Evolutionary conservation across 1,140 invertebrate species (phyloP), one percentile per base, ranked within the genome.

Genomic region (Laupala kohalensis): DNA sequence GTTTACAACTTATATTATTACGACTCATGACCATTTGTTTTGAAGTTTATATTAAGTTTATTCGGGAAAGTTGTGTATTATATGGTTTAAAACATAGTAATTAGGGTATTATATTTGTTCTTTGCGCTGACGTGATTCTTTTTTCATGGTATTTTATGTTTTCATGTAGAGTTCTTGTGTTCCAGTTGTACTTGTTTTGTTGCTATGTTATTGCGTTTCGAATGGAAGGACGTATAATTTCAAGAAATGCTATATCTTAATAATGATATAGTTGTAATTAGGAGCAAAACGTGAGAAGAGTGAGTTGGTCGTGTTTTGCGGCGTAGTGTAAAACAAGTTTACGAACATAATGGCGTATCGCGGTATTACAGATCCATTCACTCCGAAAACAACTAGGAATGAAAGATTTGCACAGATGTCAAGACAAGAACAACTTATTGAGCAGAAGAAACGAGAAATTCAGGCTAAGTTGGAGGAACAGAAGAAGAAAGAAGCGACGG

Each of bases 371-470:
- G 83, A 85, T 78, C 81, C 82, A 62, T 85, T 85, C 75, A 83
- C 84, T 72, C 82, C 81, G 5, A 86, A 85, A 81, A 85, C 84
- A 53, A 83, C 84, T 53, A 79, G 85, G 75, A 86, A 84, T 80
- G 86, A 88, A 75, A 78, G 86, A 72, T 86, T 87, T 77, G 88
- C 88, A 66, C 89, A 92, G 83, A 92, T 92, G 90, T 87, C 88
- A 24, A 90, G 90, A 76, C 90, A 92, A 76, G 89, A 92, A 78
- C 86, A 91, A 81, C 84, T 92, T 72, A 92, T 92, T 74, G 89
- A 92, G 77, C 86, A 90, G 76, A 92, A 92, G 77, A 92, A 91
- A 78, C 83, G 83, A 69, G 89, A 90, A 77, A 90, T 91, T 74
- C 84, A 89, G 75, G 85, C 86, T 24, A 89, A 88, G 76, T 78